Base-by-base conservation (phyloP, 2,113 vertebrate genomes). In the Passer montanus region DNA sequence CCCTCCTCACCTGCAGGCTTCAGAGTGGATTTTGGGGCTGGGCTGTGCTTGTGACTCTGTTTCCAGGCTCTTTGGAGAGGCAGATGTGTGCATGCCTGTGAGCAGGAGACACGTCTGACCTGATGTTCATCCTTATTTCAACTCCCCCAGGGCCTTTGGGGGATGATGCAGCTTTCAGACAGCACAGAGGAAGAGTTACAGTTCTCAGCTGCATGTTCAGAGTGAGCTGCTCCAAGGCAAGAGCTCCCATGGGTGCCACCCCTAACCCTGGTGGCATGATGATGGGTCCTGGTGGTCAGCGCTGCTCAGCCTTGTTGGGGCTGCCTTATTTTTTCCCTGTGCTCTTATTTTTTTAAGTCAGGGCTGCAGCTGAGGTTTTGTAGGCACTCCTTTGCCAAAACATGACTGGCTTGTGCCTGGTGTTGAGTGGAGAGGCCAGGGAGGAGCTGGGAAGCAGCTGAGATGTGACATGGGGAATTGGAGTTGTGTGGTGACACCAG, bases 391-490 rank as follows among this genome's bases (percentile, higher is more conserved):
- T 70, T n/a, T 90, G 41, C 47, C 69, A 33, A 63, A 58, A 37
- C 30, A 11, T 0, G 2, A 22, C 44, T 64, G 35, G 15, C 27
- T 89, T 33, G 31, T 69, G 68, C 46, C 20, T 1, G 2, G 2
- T 3, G 10, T n/a, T 66, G 80, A 69, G 31, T 15, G 76, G 75
- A 59, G 82, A 63, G 39, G 35, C 64, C 24, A 31, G 37, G 69
- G 58, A 72, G 53, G 35, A 90, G 67, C 41, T 1, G 4, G 68
- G 72, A 58, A 63, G 41, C 49, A 41, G 58, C 58, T 64, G 70
- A 76, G 59, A 44, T 5, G 4, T n/a, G 44, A 18, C 0, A 0
- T 16, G 31, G 55, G 49, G 80, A 80, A 31, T 2, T 2, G 14
- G 43, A 75, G 75, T 39, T 3, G 1, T 6, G 3, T 10, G 49